phyloP scores from a whole-genome alignment of 2,113 vertebrate genomes.

The Saccopteryx leptura region DNA sequence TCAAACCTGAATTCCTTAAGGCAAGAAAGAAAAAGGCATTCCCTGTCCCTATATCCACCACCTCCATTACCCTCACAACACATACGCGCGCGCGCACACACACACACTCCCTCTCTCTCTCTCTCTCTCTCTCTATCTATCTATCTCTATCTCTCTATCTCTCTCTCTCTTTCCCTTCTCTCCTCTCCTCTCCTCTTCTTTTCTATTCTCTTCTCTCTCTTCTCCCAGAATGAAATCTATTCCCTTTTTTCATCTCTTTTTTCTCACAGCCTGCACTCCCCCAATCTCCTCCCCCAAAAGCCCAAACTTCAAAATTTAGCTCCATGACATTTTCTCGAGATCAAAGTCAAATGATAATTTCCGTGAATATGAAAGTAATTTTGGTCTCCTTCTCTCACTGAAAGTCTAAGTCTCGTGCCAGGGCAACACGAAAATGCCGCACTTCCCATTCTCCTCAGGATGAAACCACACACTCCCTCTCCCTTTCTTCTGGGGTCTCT shows the following conservation, averaged over 20 bases:
- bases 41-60: not conserved
- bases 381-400: conserved; percentile 55
- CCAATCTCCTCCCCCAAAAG: not conserved
- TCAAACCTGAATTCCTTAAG: conserved; percentile 71
- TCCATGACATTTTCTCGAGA: conserved; percentile 76
- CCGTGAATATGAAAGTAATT: conserved; percentile 76
- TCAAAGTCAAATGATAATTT: conserved; percentile 80
- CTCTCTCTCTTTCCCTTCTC: too few species aligned
- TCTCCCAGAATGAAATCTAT: conserved; percentile 16
- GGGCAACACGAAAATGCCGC: conserved; percentile 21
- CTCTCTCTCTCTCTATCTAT: too few species aligned
- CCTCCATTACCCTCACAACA: not conserved
- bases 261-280: not conserved
- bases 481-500: not conserved
- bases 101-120: not conserved
- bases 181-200: too few species aligned
- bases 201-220: too few species aligned
- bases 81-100: not conserved
- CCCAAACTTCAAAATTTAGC: conserved; percentile 73
- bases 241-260: conserved; percentile 31
- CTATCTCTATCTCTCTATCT: too few species aligned
- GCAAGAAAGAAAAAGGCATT: conserved; percentile 39
- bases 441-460: not conserved
- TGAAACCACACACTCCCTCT: not conserved
- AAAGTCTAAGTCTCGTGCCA: conserved; percentile 54